phyloP scores from a whole-genome alignment of 2,113 vertebrate species.

The Spea bombifrons region DNA sequence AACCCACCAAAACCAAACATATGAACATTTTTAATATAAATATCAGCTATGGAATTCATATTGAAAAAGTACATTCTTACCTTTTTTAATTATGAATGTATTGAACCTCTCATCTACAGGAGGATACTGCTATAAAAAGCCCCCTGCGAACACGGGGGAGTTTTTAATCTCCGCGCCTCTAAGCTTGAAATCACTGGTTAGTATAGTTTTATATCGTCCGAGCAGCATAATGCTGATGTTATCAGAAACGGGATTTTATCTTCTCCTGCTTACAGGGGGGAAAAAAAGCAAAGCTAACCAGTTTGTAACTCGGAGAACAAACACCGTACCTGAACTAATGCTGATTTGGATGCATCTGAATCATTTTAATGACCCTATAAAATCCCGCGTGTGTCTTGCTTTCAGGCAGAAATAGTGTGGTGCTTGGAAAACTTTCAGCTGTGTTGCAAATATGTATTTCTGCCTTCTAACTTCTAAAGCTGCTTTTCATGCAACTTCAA shows the following conservation, averaged over 20 bases:
- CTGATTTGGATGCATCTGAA: constrained; percentile 30
- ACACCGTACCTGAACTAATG: constrained; percentile 4
- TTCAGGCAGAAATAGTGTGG: constrained; percentile 21
- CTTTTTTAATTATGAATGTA: neutral
- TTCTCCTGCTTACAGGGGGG: neutral
- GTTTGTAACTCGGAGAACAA: constrained; percentile 38
- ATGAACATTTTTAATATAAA: too few species aligned
- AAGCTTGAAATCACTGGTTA: neutral
- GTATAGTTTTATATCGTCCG: neutral
- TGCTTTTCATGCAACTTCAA: neutral
- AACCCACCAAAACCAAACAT: too few species aligned
- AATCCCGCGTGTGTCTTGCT: constrained; percentile 20
- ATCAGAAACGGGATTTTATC: neutral
- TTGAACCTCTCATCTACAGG: constrained; percentile 13
- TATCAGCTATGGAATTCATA: too few species aligned
- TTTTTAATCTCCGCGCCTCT: neutral
- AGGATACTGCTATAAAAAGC: constrained; percentile 29
- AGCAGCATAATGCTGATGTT: constrained; percentile 5
- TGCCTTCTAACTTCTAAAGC: constrained; percentile 29
- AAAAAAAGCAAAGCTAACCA: neutral
- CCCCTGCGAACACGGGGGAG: neutral
- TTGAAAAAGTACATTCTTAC: too few species aligned
- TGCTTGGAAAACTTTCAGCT: constrained; percentile 18
- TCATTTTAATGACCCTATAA: constrained; percentile 43
- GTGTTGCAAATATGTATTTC: constrained; percentile 16